Evolutionary conservation across 2,113 vertebrate species (phyloP).

Genomic region (Silurus glanis): DNA sequence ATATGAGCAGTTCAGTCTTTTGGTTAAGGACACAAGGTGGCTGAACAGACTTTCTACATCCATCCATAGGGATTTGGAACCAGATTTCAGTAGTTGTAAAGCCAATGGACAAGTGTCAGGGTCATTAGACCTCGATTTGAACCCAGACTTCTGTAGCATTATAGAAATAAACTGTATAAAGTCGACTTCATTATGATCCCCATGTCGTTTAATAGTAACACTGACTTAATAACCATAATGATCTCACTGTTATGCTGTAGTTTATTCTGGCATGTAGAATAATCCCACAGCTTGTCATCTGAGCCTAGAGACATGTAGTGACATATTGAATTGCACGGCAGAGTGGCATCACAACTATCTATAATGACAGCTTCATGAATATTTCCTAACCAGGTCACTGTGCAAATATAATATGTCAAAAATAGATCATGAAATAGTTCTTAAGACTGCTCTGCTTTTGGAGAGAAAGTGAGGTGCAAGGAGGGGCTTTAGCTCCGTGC

Average conservation of each 20-base stretch:
- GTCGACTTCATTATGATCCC: neutral
- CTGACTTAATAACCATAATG: neutral
- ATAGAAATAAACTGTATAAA: neutral
- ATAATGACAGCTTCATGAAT: constrained; percentile 41
- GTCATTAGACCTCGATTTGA: neutral
- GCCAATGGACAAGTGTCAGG: neutral
- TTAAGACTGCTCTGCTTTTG: constrained; percentile 71
- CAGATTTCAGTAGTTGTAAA: neutral
- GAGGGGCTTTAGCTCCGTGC: neutral
- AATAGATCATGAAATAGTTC: constrained; percentile 80
- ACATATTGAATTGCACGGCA: constrained; percentile 22
- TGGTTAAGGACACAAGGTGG: neutral
- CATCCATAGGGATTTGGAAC: neutral
- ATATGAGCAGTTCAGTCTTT: neutral
- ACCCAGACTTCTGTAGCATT: neutral
- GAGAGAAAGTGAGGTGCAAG: constrained; percentile 48
- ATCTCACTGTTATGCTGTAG: neutral
- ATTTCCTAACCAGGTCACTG: constrained; percentile 67
- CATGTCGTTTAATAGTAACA: no score
- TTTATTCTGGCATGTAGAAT: neutral
- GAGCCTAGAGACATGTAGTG: constrained; percentile 12
- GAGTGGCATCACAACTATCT: constrained; percentile 15
- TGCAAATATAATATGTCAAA: constrained; percentile 75
- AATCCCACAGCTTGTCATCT: constrained; percentile 8
- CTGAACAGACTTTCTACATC: neutral